Percentiles rank a stretch among this genome's conserved stretches.
Conservation (phyloP, 2,888 invertebrate genomes). For the Ormyrus pomaceus region DNA sequence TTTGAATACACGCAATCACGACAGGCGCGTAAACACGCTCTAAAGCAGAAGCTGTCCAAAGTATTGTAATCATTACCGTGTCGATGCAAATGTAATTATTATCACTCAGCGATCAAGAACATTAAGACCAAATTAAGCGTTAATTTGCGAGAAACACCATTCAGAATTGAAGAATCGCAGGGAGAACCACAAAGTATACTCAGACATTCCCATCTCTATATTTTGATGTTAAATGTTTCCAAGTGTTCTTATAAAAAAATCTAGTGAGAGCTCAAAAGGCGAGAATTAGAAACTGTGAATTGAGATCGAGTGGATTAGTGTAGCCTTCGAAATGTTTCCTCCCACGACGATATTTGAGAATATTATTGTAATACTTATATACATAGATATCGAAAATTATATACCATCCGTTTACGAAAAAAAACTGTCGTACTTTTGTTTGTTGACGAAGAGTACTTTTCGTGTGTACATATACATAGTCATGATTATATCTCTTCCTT, state of each 20-base stretch:
- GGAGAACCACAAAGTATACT: conserved; percentile 2
- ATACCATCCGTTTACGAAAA: background rate
- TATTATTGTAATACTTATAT: conserved; percentile 25
- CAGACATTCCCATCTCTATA: conserved; percentile 19
- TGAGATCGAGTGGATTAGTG: conserved; percentile 2
- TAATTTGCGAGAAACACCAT: too few relatives aligned
- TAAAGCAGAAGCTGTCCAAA: too few relatives aligned
- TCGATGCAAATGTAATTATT: too few relatives aligned
- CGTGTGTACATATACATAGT: too few relatives aligned
- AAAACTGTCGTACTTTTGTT: too few relatives aligned
- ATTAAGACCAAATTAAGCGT: too few relatives aligned
- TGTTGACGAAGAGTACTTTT: too few relatives aligned
- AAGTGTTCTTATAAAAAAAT: conserved; percentile 51
- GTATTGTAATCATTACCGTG: too few relatives aligned
- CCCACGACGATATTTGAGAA: conserved; percentile 2
- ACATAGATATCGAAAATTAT: conserved; percentile 3
- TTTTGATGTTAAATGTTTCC: conserved; percentile 49
- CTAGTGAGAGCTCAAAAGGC: background rate
- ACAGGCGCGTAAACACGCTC: too few relatives aligned
- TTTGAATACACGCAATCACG: conserved; percentile 1
- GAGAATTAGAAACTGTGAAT: background rate
- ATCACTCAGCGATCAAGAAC: too few relatives aligned
- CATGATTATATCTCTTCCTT: too few relatives aligned
- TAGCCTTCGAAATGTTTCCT: conserved; percentile 27
- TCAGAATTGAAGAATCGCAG: too few relatives aligned